Conservation (phyloP, 2,113 vertebrate genomes). For the Phylloscopus trochilus region DNA sequence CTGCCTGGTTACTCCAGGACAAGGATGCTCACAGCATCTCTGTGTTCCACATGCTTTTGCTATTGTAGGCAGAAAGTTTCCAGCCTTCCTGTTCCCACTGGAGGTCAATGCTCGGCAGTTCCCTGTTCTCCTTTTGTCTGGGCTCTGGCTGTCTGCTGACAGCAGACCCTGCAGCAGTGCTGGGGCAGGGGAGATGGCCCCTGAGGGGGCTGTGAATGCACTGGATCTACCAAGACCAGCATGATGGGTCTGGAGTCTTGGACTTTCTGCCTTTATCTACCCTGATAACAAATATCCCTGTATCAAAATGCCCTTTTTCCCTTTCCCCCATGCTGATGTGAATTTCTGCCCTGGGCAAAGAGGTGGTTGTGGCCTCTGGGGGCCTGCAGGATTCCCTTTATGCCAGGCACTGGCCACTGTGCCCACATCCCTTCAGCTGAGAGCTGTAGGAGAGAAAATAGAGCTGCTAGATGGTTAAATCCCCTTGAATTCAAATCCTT, state of each 20-base stretch:
- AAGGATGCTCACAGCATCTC: background rate
- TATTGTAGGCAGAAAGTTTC: background rate
- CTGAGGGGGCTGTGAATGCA: background rate
- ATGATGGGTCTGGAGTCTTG: background rate
- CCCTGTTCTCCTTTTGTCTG: background rate
- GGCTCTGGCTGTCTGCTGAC: background rate
- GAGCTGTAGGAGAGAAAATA: background rate
- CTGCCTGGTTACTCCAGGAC: slow-evolving; percentile 26
- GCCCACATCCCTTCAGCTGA: too few relatives aligned
- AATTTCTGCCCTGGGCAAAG: background rate
- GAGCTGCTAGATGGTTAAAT: background rate
- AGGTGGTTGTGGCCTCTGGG: background rate
- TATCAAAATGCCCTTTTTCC: background rate
- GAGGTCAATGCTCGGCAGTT: slow-evolving; percentile 29
- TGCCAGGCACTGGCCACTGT: background rate
- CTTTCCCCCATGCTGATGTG: background rate
- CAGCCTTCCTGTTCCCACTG: background rate
- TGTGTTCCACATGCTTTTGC: background rate
- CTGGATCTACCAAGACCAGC: background rate
- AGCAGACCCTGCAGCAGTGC: background rate
- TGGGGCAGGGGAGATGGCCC: background rate
- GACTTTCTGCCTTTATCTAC: background rate
- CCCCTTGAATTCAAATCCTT: background rate
- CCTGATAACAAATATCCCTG: background rate
- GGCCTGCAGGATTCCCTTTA: background rate